Conservation (phyloP, 1,140 invertebrate species). For the Penaeus indicus region DNA sequence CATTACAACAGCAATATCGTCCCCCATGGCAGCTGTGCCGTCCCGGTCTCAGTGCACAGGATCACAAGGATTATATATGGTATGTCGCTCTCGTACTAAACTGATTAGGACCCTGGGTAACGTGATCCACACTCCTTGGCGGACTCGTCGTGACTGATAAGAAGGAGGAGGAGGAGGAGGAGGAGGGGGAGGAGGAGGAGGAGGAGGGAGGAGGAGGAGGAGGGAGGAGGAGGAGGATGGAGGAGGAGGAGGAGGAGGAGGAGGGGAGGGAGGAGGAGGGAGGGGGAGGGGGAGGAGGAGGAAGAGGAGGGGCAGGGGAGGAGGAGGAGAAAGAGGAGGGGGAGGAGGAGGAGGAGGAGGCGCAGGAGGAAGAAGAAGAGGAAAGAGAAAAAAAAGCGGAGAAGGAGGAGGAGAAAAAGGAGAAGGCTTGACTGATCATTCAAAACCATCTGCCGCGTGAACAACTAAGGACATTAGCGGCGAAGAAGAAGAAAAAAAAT, state of each 20-base stretch:
- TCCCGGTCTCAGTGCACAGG: too few relatives aligned
- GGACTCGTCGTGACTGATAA: background rate
- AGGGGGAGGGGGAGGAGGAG: background rate
- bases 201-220: background rate
- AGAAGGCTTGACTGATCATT: too few relatives aligned
- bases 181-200: too few relatives aligned
- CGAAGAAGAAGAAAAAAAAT: too few relatives aligned
- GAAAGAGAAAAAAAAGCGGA: background rate
- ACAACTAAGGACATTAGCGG: background rate
- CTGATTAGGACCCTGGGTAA: too few relatives aligned
- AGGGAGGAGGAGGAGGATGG: background rate
- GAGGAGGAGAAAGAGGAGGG: background rate
- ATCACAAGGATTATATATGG: too few relatives aligned
- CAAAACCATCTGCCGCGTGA: too few relatives aligned
- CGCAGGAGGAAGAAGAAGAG: background rate
- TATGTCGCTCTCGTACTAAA: too few relatives aligned
- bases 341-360: background rate
- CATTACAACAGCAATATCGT: too few relatives aligned
- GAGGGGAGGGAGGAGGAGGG: background rate
- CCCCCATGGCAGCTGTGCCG: too few relatives aligned
- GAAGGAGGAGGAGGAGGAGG: background rate
- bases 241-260: background rate
- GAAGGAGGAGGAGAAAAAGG: too few relatives aligned
- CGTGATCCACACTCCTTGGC: background rate
- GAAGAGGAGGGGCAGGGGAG: too few relatives aligned